These are phyloP conservation scores for Xanthorhoe spadicearia DNA, from an alignment of 2,888 invertebrate genomes.

Conservation along the genomic window DNA sequence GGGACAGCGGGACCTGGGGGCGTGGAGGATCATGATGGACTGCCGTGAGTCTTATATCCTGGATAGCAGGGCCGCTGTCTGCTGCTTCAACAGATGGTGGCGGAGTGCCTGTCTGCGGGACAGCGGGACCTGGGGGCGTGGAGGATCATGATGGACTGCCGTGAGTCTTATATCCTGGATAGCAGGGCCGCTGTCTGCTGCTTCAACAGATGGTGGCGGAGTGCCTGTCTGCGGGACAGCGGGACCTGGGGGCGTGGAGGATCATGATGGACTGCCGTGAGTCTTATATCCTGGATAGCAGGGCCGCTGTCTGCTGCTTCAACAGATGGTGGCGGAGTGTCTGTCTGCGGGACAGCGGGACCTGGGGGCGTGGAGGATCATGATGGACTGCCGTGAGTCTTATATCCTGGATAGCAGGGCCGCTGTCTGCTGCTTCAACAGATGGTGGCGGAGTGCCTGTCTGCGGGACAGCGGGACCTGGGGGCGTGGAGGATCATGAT, in stretches of 20 bases:
- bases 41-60: conserved; percentile 85
- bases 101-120: conserved; percentile 88
- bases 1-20: conserved; percentile 86
- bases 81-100: conserved; percentile 88
- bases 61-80: conserved; percentile 87
- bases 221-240: conserved; percentile 87
- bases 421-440: conserved; percentile 88
- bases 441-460: conserved; percentile 90
- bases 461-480: conserved; percentile 87
- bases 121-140: conserved; percentile 88
- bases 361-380: conserved; percentile 88
- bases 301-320: conserved; percentile 87
- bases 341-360: conserved; percentile 87
- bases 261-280: conserved; percentile 88
- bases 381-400: conserved; percentile 88
- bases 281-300: conserved; percentile 58
- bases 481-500: conserved; percentile 89
- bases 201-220: conserved; percentile 89
- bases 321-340: conserved; percentile 90
- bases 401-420: conserved; percentile 47
- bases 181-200: conserved; percentile 84
- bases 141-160: conserved; percentile 89
- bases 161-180: conserved; percentile 71
- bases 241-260: conserved; percentile 89
- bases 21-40: conserved; percentile 89